Base-by-base conservation (phyloP, 2,113 vertebrate genomes). In the Passer domesticus region DNA sequence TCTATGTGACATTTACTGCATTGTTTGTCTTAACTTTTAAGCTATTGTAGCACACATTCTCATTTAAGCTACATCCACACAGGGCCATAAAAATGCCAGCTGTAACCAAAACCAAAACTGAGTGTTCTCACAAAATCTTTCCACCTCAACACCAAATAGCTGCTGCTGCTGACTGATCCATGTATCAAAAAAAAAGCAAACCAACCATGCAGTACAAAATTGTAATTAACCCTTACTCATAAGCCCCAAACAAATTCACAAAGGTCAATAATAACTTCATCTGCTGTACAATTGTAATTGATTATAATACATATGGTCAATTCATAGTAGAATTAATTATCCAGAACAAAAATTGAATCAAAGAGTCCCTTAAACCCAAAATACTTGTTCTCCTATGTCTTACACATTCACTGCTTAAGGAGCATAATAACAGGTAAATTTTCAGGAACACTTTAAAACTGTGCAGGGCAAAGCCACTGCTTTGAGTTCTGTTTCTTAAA, bases 1-100 rank as follows among this genome's bases (percentile, higher is more conserved):
- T 94, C 72, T 76, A 35, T 50, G 33, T 83, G 39, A 77, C 72
- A 80, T 90, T 89, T 94, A 89, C 49, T 79, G 53, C 77, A 72
- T 41, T 89, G 59, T 86, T 95, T 94, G 31, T 84, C 78, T 82
- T 82, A 83, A 87, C 74, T 91, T 35, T 91, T 50, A 62, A 43
- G 35, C 62, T 76, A 30, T 67, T 80, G n/a, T 15, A 85, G 35
- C 30, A 24, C 50, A 79, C 33, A 77, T 80, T 88, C 63, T 79
- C 63, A 43, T 73, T 43, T 76, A 76, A 79, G 33, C 50, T 85
- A 46, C 33, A 35, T 58, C 43, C 35, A 69, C 50, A 27, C 8
- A 56, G 55, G 7, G 39, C 39, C 27, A 69, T 88, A 91, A 93
- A 97, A 47, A 77, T 80, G 27, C 35, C 70, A 86, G 33, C 78